Evolutionary conservation across 2,797 vertebrate genomes (phyloP).

Genomic region (Coranthus polyacanthus): DNA sequence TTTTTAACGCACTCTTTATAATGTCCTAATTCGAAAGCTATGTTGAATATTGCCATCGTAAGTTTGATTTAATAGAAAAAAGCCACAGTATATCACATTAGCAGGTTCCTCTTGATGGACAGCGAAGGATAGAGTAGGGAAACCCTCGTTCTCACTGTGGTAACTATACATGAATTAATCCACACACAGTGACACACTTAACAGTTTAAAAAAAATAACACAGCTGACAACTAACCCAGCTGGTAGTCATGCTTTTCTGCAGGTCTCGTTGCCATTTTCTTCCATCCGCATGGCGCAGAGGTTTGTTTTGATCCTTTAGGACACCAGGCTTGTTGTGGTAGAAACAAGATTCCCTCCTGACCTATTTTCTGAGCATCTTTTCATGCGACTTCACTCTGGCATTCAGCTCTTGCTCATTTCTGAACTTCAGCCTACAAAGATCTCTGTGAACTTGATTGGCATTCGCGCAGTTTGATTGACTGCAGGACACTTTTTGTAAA

Average conservation of each 20-base stretch:
- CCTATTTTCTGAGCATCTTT: slow-evolving; percentile 63
- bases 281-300: slow-evolving; percentile 21
- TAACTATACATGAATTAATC: slow-evolving; percentile 10
- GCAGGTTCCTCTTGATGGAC: slow-evolving; percentile 1
- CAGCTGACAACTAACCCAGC: slow-evolving; percentile 13
- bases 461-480: slow-evolving; percentile 61
- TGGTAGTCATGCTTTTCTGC: slow-evolving; percentile 3
- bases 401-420: slow-evolving; percentile 59
- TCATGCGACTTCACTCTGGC: slow-evolving; percentile 52
- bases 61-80: slow-evolving; percentile 8
- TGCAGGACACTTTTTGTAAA: slow-evolving; percentile 67
- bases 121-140: slow-evolving; percentile 1
- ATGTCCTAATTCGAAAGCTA: neutral
- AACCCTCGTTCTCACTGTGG: too few species aligned
- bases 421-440: slow-evolving; percentile 53
- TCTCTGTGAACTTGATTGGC: slow-evolving; percentile 61
- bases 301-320: slow-evolving; percentile 56
- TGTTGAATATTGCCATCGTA: neutral
- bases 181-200: neutral
- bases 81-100: neutral
- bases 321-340: slow-evolving; percentile 47
- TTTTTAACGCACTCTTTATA: too few species aligned
- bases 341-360: slow-evolving; percentile 60
- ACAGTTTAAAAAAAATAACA: slow-evolving; percentile 11
- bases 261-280: slow-evolving; percentile 6